Conservation (phyloP, 2,113 vertebrate species). For the Sardina pilchardus region DNA sequence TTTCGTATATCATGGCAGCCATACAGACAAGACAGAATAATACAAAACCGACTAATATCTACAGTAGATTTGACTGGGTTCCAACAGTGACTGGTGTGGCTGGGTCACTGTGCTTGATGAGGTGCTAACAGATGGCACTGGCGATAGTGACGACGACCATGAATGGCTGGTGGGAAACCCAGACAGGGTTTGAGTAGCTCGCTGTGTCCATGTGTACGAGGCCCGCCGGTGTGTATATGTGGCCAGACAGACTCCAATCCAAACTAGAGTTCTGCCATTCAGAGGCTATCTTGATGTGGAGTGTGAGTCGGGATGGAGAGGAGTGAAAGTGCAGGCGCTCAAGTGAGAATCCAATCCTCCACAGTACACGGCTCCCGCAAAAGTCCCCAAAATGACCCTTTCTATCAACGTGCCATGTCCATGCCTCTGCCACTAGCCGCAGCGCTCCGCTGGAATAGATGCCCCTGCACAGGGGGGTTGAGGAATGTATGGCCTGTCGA, state of each 20-base stretch:
- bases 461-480: constrained; percentile 67
- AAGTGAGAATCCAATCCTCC: constrained; percentile 84
- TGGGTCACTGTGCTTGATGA: too few relatives aligned
- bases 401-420: constrained; percentile 76
- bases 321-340: constrained; percentile 78
- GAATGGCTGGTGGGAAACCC: too few relatives aligned
- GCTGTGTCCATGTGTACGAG: not conserved
- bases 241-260: constrained; percentile 56
- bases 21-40: not conserved
- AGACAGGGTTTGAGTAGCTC: not conserved
- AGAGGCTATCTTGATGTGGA: constrained; percentile 65
- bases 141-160: too few relatives aligned
- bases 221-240: not conserved
- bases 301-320: constrained; percentile 48
- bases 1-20: not conserved
- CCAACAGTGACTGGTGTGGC: not conserved
- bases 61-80: not conserved
- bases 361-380: constrained; percentile 75
- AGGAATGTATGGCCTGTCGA: constrained; percentile 74
- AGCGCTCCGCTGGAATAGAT: constrained; percentile 73
- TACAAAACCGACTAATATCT: not conserved
- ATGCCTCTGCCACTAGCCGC: constrained; percentile 72
- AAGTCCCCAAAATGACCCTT: constrained; percentile 82
- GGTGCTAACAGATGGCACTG: too few relatives aligned
- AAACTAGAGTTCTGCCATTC: constrained; percentile 63